Percentiles rank a stretch among this genome's conserved stretches.
Evolutionary conservation across 2,888 invertebrate species (phyloP).

Genomic region (Pogonocherus hispidulus): DNA sequence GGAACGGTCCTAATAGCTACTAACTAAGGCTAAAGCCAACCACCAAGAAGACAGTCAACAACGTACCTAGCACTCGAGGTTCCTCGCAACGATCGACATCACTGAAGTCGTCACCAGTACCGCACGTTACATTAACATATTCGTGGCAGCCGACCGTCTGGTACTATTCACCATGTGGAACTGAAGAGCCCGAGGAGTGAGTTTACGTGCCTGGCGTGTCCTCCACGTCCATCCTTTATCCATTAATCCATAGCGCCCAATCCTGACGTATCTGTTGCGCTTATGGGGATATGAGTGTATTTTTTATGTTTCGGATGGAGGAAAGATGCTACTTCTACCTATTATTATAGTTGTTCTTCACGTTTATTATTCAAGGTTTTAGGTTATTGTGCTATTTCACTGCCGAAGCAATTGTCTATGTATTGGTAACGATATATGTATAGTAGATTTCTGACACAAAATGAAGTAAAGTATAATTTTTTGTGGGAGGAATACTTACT

Average conservation of each 20-base stretch:
- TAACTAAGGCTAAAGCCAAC: neutral
- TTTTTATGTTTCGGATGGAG: too few species aligned
- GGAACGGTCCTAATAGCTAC: neutral
- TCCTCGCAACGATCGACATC: conserved; percentile 5
- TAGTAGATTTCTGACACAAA: too few species aligned
- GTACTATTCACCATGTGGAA: conserved; percentile 21
- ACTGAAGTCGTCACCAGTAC: conserved; percentile 10
- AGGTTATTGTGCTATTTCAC: too few species aligned
- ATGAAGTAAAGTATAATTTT: too few species aligned
- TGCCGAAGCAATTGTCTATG: too few species aligned
- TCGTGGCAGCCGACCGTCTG: conserved; percentile 20
- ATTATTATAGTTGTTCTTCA: too few species aligned
- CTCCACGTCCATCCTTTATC: conserved; percentile 22
- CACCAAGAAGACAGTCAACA: neutral
- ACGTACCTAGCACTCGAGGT: neutral
- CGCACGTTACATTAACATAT: conserved; percentile 19
- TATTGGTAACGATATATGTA: too few species aligned
- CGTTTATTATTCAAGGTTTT: too few species aligned
- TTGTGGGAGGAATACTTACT: too few species aligned
- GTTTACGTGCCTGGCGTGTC: neutral
- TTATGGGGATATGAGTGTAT: neutral
- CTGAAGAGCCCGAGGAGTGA: conserved; percentile 16
- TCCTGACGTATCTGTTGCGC: conserved; percentile 2
- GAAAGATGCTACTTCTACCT: too few species aligned
- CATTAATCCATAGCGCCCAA: conserved; percentile 24